Evolutionary conservation across 2,113 vertebrate species (phyloP), one percentile per base, ranked within the genome.

Genomic region (Halichoerus grypus): DNA sequence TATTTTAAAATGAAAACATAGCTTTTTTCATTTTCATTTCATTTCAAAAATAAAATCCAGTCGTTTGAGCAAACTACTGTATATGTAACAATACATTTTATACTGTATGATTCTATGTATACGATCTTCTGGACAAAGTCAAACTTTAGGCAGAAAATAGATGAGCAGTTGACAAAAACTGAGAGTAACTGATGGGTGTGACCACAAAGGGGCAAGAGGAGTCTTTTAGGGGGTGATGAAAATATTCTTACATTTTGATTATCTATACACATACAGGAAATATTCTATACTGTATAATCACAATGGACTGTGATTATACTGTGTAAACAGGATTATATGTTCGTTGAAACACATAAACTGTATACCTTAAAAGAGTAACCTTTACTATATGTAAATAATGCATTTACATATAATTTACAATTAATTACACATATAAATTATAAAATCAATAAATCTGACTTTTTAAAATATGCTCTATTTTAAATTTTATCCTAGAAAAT

Each of bases 1-100:
- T 93, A 85, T n/a, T 89, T 94, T 94, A 79, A 95, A 95, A 86
- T 83, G 31, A 96, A 97, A 97, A 79, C 7, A 14, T 10, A 92
- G n/a, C 3, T 83, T 83, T 84, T 55, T 49, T 51, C n/a, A 80
- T 84, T 97, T 95, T 90, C 57, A 85, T 97, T 95, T 90, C 57
- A 85, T 49, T 88, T 95, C 55, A 82, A 94, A 96, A 94, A 84
- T 63, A 82, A 96, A 95, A 95, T 82, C 7, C 12, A 96, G 28
- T 83, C 61, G 83, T 80, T 77, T 89, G 13, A 97, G 93, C 49
- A 95, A 92, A 90, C 16, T 67, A 77, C 39, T 80, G 22, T 36
- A 51, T 36, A 77, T 3, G 51, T 3, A 36, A 61, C 10, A 95
- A 61, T 21, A 92, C 18, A 69, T 19, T 61, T 39, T 18, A 63